Base-by-base conservation (phyloP, 2,888 invertebrate genomes). In the Nebria salina region DNA sequence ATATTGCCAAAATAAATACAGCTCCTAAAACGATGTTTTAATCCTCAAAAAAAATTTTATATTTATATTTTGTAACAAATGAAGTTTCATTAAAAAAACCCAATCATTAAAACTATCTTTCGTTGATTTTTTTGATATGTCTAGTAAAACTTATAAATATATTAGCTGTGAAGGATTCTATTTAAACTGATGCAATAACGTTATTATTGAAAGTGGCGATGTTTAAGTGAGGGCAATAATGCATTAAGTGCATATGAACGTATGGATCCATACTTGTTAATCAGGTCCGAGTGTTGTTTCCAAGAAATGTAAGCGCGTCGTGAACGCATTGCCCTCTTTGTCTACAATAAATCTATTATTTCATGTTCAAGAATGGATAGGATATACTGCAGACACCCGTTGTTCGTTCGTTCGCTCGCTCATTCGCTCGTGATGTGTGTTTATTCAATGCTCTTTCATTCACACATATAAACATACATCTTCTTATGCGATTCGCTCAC, bases 341-440 rank as follows among this genome's bases (percentile, higher is more conserved):
- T 79, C 75, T 79, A 75, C 79, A 79, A 79, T 79, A 79, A 79
- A 79, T 79, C 79, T 79, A 79, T 79, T 74, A 79, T 79, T 79
- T 79, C 66, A 79, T 66, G 75, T 74, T 66, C 41, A 42, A 74
- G 72, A 66, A 73, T 79, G 74, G 79, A 75, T 66, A 75, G 75
- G 79, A 79, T 79, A 79, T 66, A 74, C 43, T 79, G 79, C 79
- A 79, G 79, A 79, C 75, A 79, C 79, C 74, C 79, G 79, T 79
- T 75, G 68, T 1, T 11, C 20, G 73, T 68, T 43, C 43, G 43
- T 43, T 43, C 20, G 43, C 43, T 43, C 43, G 43, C 43, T 43
- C 73, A 65, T 20, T 20, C 20, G 68, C 5, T 11, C 20, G 73
- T 68, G 79, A 75, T 79, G 73, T 79, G 75, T 79, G 79, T 75